Evolutionary conservation across 2,888 invertebrate genomes (phyloP).

Genomic region (Nephrotoma guestfalica): DNA sequence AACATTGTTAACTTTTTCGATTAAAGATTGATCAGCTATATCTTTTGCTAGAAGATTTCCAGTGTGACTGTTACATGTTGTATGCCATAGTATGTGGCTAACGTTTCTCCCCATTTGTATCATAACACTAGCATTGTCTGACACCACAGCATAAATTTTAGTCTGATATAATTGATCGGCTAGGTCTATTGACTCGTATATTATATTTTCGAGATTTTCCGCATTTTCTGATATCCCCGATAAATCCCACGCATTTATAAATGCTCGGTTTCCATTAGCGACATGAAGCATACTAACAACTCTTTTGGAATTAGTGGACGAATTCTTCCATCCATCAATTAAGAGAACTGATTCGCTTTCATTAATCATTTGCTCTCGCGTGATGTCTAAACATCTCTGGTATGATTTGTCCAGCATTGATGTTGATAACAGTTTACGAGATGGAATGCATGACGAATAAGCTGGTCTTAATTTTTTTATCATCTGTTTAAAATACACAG

Average conservation of each 20-base stretch:
- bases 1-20: neutral
- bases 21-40: neutral
- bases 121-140: neutral
- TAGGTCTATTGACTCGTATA: neutral
- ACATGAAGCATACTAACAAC: neutral
- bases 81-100: neutral
- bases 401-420: neutral
- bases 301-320: neutral
- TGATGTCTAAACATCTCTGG: neutral
- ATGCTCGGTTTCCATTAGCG: neutral
- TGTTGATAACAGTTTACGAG: neutral
- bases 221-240: neutral
- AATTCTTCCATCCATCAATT: neutral
- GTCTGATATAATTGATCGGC: neutral
- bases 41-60: neutral
- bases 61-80: neutral
- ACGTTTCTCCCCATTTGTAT: neutral
- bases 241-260: neutral
- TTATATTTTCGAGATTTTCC: neutral
- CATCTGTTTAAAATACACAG: neutral
- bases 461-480: neutral
- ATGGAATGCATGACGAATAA: neutral
- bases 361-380: neutral
- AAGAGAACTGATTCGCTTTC: neutral
- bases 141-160: neutral